These are phyloP conservation scores for Cyrtodaria siliqua DNA, from an alignment of 2,888 invertebrate genomes.

Conservation along the genomic window DNA sequence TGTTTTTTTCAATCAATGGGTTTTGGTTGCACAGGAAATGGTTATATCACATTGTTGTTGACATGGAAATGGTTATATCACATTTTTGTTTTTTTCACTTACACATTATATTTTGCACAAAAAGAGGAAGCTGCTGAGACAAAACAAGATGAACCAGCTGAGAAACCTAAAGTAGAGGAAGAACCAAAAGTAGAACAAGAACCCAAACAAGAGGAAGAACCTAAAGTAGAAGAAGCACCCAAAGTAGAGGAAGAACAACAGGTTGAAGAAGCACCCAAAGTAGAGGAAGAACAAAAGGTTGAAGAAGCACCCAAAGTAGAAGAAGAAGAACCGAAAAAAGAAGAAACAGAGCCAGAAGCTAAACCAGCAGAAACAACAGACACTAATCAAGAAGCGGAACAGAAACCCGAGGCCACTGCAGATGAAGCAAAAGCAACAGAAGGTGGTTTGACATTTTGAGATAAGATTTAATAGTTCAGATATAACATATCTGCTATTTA, in stretches of 20 bases:
- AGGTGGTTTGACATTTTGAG: slow-evolving; percentile 2
- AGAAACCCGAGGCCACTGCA: slow-evolving; percentile 4
- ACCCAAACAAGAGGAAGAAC: slow-evolving; percentile 6
- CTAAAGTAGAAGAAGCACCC: slow-evolving; percentile 15
- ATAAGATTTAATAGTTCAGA: too few species aligned
- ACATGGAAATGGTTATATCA: too few species aligned
- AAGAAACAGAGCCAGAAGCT: slow-evolving; percentile 20
- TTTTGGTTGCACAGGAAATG: too few species aligned
- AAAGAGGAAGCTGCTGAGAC: not conserved
- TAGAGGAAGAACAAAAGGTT: slow-evolving; percentile 27
- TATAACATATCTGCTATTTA: too few species aligned
- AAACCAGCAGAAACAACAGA: too few species aligned
- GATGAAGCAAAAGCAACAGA: slow-evolving; percentile 13
- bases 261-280: slow-evolving; percentile 27
- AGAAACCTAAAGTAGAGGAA: slow-evolving; percentile 12
- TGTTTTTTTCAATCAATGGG: too few species aligned
- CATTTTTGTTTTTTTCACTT: not conserved
- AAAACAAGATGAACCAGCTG: slow-evolving; percentile 14
- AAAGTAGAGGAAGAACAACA: slow-evolving; percentile 21
- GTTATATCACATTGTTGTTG: too few species aligned
- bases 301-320: slow-evolving; percentile 26
- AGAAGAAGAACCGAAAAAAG: slow-evolving; percentile 24
- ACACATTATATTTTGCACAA: slow-evolving; percentile 7
- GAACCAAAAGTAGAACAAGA: slow-evolving; percentile 8
- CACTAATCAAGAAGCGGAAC: not conserved